phyloP scores from a whole-genome alignment of 2,113 vertebrate genomes.

The Indicator indicator region DNA sequence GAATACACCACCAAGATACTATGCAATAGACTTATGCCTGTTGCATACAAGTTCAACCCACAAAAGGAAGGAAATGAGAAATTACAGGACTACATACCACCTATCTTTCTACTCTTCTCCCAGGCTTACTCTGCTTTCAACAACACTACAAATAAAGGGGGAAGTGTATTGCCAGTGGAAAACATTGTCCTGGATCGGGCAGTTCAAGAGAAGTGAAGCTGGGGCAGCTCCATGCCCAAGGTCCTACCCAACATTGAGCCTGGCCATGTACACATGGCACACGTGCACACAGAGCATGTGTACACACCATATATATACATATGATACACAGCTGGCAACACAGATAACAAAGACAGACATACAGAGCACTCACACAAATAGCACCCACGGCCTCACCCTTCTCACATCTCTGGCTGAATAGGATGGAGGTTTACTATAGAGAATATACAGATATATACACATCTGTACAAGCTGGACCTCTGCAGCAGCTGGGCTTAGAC shows the following conservation, averaged over 20 bases:
- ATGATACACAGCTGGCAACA: not conserved
- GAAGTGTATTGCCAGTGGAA: not conserved
- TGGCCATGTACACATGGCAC: not conserved
- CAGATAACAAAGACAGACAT: not conserved
- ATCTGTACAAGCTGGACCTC: not conserved
- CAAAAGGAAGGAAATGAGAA: constrained; percentile 52
- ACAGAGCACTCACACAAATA: not conserved
- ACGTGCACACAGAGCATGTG: accelerated
- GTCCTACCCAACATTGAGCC: not conserved
- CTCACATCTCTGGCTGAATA: not conserved
- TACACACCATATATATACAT: accelerated
- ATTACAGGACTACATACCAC: not conserved
- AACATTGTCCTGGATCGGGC: not conserved
- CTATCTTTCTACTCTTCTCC: not conserved
- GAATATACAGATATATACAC: not conserved
- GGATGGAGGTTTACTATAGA: not conserved
- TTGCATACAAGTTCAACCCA: not conserved
- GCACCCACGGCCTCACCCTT: not conserved
- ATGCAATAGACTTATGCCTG: not conserved
- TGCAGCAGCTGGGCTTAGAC: not conserved
- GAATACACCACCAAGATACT: not conserved
- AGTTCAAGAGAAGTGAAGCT: not conserved
- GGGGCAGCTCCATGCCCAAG: not conserved
- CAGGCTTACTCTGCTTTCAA: not conserved
- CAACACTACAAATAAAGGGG: not conserved